A percentile compares a stretch with the other conserved stretches of the same genome.
phyloP scores from a whole-genome alignment of 2,113 vertebrate genomes.

The Dasyurus viverrinus region DNA sequence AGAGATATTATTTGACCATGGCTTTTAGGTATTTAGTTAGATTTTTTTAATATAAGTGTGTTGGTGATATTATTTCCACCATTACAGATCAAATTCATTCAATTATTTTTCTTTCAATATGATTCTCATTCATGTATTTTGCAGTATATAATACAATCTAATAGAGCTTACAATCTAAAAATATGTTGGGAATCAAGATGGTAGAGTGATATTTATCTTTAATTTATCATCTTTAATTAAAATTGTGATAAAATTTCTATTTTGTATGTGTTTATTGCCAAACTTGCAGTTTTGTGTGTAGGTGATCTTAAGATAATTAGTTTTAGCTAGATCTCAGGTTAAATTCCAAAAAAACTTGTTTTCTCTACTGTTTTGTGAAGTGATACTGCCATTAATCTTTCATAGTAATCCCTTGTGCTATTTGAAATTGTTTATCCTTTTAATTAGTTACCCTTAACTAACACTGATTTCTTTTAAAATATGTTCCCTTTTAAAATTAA shows the following conservation, averaged over 20 bases:
- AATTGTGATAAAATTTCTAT: not conserved
- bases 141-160: not conserved
- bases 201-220: not conserved
- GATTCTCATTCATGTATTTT: not conserved
- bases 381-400: not conserved
- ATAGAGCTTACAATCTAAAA: not conserved
- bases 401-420: not conserved
- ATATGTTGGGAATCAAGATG: not conserved
- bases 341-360: not conserved
- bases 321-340: not conserved
- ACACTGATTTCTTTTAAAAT: not conserved
- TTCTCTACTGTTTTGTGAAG: not conserved
- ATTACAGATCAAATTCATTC: not conserved
- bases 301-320: not conserved
- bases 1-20: constrained; percentile 24
- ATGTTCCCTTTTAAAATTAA: not conserved
- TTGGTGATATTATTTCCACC: not conserved
- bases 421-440: not conserved
- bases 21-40: not conserved
- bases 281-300: not conserved
- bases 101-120: not conserved
- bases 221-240: too few species aligned
- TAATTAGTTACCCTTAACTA: not conserved
- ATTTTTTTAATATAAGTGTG: not conserved
- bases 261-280: not conserved